phyloP scores from a whole-genome alignment of 2,797 vertebrate species.

The Sebastes kiyomatsui region DNA sequence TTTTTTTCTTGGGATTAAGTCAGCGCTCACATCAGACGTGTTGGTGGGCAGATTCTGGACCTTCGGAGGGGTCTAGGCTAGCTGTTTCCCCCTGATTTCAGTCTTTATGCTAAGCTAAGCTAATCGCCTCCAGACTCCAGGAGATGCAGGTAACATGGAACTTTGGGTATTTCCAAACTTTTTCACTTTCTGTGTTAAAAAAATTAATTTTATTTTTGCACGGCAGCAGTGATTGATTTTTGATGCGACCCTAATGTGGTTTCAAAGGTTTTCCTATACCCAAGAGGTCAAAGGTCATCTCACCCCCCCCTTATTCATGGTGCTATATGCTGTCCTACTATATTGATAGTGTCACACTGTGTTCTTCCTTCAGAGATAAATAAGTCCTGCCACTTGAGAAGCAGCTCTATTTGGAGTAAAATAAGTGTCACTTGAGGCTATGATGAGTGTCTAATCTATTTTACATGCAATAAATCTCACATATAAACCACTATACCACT shows the following conservation, averaged over 20 bases:
- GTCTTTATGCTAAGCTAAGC: background rate
- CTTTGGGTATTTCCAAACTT: background rate
- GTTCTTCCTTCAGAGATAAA: conserved; percentile 16
- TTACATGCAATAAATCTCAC: conserved; percentile 16
- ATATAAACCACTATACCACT: background rate
- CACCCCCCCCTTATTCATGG: background rate
- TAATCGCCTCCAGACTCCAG: background rate
- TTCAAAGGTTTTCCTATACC: background rate
- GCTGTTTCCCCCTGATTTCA: no score
- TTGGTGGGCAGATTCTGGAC: no score
- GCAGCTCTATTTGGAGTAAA: background rate
- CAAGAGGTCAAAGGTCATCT: background rate
- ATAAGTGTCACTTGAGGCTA: conserved; percentile 9
- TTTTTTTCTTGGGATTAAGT: no score
- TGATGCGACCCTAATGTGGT: background rate
- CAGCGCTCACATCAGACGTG: no score
- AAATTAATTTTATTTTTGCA: background rate
- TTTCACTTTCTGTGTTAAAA: background rate
- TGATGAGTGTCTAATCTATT: conserved; percentile 27
- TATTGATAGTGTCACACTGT: background rate
- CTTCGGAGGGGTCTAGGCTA: no score
- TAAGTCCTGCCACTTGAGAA: conserved; percentile 12
- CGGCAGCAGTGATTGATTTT: background rate
- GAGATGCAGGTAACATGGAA: background rate
- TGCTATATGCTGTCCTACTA: background rate